These are phyloP conservation scores for Pterophyllum scalare DNA, from an alignment of 2,113 vertebrate genomes.

Conservation along the genomic window DNA sequence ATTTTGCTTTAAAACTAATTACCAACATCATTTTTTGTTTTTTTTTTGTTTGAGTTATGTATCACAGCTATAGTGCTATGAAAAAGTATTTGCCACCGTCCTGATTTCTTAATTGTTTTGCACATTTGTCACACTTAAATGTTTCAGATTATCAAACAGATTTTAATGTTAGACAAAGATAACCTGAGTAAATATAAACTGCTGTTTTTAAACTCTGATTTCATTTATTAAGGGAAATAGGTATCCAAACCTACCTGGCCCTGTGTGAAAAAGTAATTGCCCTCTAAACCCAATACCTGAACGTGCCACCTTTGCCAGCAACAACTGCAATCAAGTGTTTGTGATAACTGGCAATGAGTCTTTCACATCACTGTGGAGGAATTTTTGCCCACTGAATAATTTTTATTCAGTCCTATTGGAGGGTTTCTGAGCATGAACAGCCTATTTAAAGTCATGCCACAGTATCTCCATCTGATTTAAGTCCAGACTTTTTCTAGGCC, in stretches of 20 bases:
- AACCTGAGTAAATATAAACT: neutral
- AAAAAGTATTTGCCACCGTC: too few species aligned
- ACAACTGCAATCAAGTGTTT: neutral
- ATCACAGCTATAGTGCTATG: too few species aligned
- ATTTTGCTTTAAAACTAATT: neutral
- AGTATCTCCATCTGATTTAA: neutral
- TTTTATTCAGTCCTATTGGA: neutral
- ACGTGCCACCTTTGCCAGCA: neutral
- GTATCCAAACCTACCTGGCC: too few species aligned
- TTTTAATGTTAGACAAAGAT: slow-evolving; percentile 2
- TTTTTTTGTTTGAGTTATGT: too few species aligned
- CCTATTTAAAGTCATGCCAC: neutral
- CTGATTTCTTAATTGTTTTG: neutral
- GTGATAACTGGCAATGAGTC: neutral
- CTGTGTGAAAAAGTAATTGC: neutral
- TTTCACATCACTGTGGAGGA: too few species aligned
- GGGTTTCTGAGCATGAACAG: neutral
- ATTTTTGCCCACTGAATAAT: neutral
- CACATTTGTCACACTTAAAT: neutral
- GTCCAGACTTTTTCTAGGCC: neutral
- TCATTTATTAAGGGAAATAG: neutral
- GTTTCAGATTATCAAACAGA: neutral
- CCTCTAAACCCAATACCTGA: neutral
- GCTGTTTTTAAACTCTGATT: too few species aligned
- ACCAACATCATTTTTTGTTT: too few species aligned